Percentiles rank a stretch among this genome's conserved stretches.
phyloP scores from a whole-genome alignment of 2,888 invertebrate genomes.

The Eupithecia exiguata region DNA sequence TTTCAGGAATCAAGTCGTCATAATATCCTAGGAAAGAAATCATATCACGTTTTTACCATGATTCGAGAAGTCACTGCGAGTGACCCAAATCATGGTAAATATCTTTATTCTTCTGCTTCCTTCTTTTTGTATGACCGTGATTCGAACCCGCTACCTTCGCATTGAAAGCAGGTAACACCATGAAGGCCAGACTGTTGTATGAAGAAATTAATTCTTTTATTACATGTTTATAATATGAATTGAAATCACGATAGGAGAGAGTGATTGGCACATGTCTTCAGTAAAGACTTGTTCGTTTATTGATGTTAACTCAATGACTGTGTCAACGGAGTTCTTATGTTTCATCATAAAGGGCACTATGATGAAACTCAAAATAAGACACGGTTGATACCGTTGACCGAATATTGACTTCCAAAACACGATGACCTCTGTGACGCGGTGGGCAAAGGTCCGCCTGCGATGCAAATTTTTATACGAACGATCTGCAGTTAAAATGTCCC shows the following conservation, averaged over 20 bases:
- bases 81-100: no score
- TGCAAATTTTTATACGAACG: no score
- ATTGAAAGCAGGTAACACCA: neutral
- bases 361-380: neutral
- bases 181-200: neutral
- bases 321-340: neutral
- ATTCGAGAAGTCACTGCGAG: no score
- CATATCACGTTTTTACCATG: no score
- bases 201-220: slow-evolving; percentile 18
- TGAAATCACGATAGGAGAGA: slow-evolving; percentile 21
- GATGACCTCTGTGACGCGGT: no score
- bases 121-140: neutral
- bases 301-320: neutral
- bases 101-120: neutral
- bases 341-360: neutral
- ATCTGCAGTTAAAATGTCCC: no score
- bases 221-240: slow-evolving; percentile 18
- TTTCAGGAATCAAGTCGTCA: no score
- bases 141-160: neutral
- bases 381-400: neutral
- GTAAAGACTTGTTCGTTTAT: slow-evolving; percentile 6
- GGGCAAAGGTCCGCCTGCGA: no score
- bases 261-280: slow-evolving; percentile 19
- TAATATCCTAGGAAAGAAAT: no score
- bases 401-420: neutral